Base-by-base conservation (phyloP, 2,113 vertebrate species). In the Apodemus speciosus region DNA sequence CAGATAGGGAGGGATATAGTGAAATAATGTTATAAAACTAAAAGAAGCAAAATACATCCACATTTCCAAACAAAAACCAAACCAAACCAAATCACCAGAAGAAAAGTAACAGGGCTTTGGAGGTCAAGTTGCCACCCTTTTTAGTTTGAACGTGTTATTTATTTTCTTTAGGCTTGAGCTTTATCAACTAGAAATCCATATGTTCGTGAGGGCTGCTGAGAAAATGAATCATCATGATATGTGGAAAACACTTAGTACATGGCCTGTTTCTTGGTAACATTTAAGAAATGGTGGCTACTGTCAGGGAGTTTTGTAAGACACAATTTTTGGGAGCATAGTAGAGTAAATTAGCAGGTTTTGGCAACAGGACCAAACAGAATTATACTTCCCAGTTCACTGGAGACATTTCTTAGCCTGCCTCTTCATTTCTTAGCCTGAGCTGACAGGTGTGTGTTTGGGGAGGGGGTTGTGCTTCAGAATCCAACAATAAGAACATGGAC, bases 121-220 rank as follows among this genome's bases (percentile, higher is more conserved):
- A 79, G 38, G 73, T 64, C 66, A 75, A 81, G 66, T 71, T 27
- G 7, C 32, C 40, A 5, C 20, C 75, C 75, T 62, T 75, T 86
- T 38, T 11, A 16, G 25, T 53, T 68, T 68, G 64, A 69, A 68
- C 32, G 20, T 68, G 64, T 68, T 68, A 15, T 35, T 68, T 35
- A 68, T 35, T 68, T 68, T 15, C n/a, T 69, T 87, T 51, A n/a
- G 8, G 14, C 73, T 62, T 95, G 11, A n/a, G 9, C 87, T 80
- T 95, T 46, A 93, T 88, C 23, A 32, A 51, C 4, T 71, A 90
- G 88, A 76, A 85, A 88, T 90, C 5, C 64, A 93, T 85, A 46
- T 15, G 30, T 38, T 13, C 69, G 35, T 76, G 72, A 68, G 85
- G 43, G 30, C 10, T 84, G 46, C 66, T 21, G 4, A 76, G 46